Percentiles rank a stretch among this genome's conserved stretches.
Conservation (phyloP, 64 coral and sea anemone species). For the Stichodactyla helianthus region DNA sequence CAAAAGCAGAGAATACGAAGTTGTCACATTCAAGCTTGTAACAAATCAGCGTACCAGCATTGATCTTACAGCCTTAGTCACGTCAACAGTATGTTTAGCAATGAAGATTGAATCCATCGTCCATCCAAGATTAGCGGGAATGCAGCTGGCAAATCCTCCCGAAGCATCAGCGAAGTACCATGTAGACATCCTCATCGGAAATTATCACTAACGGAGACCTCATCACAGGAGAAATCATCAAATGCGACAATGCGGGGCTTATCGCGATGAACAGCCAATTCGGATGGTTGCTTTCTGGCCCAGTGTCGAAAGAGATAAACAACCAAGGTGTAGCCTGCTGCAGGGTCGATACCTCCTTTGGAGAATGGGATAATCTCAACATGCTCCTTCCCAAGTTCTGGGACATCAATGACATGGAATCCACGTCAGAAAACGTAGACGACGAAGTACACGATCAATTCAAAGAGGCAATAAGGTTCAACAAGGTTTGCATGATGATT, state of each 20-base stretch:
- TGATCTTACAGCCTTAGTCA: constrained; percentile 34
- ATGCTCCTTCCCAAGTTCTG: constrained; percentile 22
- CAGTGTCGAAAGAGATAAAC: not conserved
- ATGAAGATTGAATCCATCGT: constrained; percentile 7
- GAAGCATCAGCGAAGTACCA: constrained; percentile 13
- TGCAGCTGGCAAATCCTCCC: constrained; percentile 26
- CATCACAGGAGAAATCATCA: constrained; percentile 38
- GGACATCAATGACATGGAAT: constrained; percentile 31
- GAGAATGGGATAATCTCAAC: not conserved
- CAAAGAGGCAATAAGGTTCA: constrained; percentile 39
- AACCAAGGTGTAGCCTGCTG: not conserved
- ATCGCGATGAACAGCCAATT: constrained; percentile 59
- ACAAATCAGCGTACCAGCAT: not conserved
- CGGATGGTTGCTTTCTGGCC: constrained; percentile 57
- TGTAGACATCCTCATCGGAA: constrained; percentile 62
- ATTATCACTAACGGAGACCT: constrained; percentile 42
- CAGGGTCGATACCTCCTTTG: not conserved
- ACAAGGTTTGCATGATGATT: too few relatives aligned
- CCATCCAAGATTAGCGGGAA: constrained; percentile 37
- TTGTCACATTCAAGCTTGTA: constrained; percentile 2
- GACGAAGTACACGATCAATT: too few relatives aligned
- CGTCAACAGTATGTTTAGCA: constrained; percentile 43
- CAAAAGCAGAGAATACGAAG: constrained; percentile 20
- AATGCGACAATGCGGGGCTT: constrained; percentile 19
- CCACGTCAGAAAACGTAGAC: constrained; percentile 26